Evolutionary conservation across 2,113 vertebrate genomes (phyloP).

Genomic region (Heptranchias perlo): DNA sequence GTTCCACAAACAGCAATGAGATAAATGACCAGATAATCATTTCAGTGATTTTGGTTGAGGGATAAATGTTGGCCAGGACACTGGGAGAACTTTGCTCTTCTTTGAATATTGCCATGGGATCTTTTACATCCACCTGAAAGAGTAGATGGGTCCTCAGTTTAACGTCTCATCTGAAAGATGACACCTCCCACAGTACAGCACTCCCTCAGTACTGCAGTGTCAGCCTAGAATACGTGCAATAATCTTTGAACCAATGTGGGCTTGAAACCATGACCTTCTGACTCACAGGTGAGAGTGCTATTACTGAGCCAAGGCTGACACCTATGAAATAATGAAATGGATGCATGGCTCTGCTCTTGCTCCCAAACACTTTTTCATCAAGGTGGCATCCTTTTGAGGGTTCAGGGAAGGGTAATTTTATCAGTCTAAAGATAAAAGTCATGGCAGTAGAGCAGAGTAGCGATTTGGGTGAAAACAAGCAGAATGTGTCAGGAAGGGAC

Average conservation of each 20-base stretch:
- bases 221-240: not conserved
- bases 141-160: not conserved
- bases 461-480: no score
- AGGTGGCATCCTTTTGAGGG: not conserved
- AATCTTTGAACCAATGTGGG: not conserved
- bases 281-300: not conserved
- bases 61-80: not conserved
- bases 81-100: not conserved
- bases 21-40: no score
- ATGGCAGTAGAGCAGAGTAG: no score
- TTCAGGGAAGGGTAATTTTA: no score
- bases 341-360: not conserved
- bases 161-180: not conserved
- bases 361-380: not conserved
- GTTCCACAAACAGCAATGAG: no score
- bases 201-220: no score
- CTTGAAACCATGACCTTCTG: not conserved
- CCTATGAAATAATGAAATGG: not conserved
- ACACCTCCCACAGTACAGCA: not conserved
- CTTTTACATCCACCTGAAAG: not conserved
- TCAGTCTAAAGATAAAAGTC: no score
- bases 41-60: not conserved
- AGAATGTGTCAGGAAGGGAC: no score
- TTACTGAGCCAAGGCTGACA: not conserved
- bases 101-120: no score